Percentiles rank a stretch among this genome's conserved stretches.
These are phyloP conservation scores for Cygnus buccinator DNA, from an alignment of 2,113 vertebrate genomes.

Conservation along the genomic window DNA sequence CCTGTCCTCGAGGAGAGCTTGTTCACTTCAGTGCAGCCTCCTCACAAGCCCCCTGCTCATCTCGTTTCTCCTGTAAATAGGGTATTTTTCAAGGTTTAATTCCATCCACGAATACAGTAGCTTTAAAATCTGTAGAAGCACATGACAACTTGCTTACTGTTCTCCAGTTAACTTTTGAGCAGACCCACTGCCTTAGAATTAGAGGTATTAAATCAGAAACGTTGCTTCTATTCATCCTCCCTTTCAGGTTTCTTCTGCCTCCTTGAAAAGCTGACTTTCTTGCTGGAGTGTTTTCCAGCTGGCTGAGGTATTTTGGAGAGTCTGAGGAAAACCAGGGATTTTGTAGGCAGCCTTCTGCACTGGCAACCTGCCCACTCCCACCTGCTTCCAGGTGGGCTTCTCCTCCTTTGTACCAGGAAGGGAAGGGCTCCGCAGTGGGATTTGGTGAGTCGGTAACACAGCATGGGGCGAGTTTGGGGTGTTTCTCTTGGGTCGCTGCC, in stretches of 20 bases:
- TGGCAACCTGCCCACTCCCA: not conserved
- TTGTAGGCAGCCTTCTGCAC: not conserved
- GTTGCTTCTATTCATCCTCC: not conserved
- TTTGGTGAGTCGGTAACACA: not conserved
- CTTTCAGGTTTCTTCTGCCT: not conserved
- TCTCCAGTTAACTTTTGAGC: not conserved
- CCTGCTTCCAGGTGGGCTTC: not conserved
- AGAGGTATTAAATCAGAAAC: not conserved
- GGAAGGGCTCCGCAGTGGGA: not conserved
- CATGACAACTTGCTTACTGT: not conserved
- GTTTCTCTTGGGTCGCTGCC: not conserved
- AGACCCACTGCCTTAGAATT: not conserved
- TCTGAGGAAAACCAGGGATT: not conserved
- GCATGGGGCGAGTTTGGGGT: not conserved
- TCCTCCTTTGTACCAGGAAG: not conserved
- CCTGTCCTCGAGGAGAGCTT: not conserved
- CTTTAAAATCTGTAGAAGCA: not conserved
- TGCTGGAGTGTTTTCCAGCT: not conserved
- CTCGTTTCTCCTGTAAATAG: not conserved
- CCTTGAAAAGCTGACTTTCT: not conserved
- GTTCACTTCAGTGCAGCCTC: not conserved
- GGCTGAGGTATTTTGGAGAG: not conserved
- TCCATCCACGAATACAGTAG: not conserved
- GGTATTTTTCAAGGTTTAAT: not conserved
- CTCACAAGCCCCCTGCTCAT: not conserved